Conservation (phyloP, 2,888 invertebrate genomes). For the Amiota minor region DNA sequence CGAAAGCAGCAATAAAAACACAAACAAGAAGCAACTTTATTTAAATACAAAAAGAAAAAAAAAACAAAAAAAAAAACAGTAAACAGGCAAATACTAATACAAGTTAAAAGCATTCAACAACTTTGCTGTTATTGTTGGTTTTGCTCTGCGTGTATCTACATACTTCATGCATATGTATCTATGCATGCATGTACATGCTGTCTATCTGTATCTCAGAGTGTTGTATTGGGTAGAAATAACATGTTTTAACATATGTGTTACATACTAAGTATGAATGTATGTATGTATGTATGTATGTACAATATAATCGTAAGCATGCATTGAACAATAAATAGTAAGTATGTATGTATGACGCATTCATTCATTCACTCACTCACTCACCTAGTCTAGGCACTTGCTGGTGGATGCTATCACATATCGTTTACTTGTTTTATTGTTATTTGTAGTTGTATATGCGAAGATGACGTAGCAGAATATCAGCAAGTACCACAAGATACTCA, state of each 20-base stretch:
- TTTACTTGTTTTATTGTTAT: not conserved
- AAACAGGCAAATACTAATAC: too few species aligned
- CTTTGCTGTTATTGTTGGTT: too few species aligned
- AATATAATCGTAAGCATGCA: not conserved
- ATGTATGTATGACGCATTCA: constrained; percentile 11
- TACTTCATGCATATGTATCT: too few species aligned
- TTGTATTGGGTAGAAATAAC: too few species aligned
- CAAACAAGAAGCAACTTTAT: not conserved
- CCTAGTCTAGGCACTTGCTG: not conserved
- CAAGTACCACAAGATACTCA: constrained; percentile 13
- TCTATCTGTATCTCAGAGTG: too few species aligned
- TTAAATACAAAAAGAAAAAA: constrained; percentile 1
- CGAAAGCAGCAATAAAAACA: constrained; percentile 29
- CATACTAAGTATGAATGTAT: too few species aligned
- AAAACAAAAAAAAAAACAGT: constrained; percentile 20
- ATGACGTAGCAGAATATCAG: constrained; percentile 31
- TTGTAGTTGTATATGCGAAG: constrained; percentile 37
- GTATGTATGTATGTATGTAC: too few species aligned
- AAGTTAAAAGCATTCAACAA: too few species aligned
- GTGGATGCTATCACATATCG: not conserved
- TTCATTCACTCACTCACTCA: constrained; percentile 5
- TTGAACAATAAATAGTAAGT: not conserved
- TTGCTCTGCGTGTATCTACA: too few species aligned
- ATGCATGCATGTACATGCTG: too few species aligned
- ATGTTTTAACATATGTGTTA: too few species aligned